Base-by-base conservation (phyloP, 2,113 vertebrate genomes). In the Bufo bufo region DNA sequence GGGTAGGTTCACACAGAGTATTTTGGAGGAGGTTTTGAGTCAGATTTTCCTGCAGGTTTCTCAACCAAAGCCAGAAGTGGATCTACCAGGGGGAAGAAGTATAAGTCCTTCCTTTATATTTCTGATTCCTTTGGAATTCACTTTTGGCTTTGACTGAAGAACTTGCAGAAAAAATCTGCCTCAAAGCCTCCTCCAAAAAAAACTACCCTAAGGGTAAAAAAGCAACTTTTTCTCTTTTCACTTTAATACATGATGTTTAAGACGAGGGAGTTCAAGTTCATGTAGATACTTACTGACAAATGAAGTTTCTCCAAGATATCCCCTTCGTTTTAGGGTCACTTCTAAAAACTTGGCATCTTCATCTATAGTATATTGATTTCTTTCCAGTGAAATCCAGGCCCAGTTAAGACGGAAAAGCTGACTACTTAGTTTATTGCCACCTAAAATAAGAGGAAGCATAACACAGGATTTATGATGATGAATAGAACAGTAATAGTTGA, bases 341-440 rank as follows among this genome's bases (percentile, higher is more conserved):
- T 97, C 95, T 56, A 97, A 91, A 91, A 96, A 96, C n/a, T 86
- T 94, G 56, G 94, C 93, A 3, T 95, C 96, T 89, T 97, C 96
- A 74, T 96, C 95, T 89, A 97, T 91, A 49, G 96, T 19, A 19
- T 96, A 97, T 88, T 93, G 95, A 71, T 96, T 93, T 90, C 89
- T 95, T 92, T 97, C 96, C 93, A 98, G 86, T 23, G 95, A 97
- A 92, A 98, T 95, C 96, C 96, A 97, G 89, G 96, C 93, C 96
- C 97, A 97, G 92, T 96, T 96, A 54, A 97, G 93, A 54, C 91
- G 90, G 91, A 97, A 98, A 1, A 92, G 91, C 89, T 97, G 96
- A 23, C 93, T 94, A 86, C 94, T 94, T 75, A 97, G 91, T 89
- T 95, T 93, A 87, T 96, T 97, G 90, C 95, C 95, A 65, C 92